phyloP scores from a whole-genome alignment of 2,888 invertebrate species.

The Drosophila melanosoma region DNA sequence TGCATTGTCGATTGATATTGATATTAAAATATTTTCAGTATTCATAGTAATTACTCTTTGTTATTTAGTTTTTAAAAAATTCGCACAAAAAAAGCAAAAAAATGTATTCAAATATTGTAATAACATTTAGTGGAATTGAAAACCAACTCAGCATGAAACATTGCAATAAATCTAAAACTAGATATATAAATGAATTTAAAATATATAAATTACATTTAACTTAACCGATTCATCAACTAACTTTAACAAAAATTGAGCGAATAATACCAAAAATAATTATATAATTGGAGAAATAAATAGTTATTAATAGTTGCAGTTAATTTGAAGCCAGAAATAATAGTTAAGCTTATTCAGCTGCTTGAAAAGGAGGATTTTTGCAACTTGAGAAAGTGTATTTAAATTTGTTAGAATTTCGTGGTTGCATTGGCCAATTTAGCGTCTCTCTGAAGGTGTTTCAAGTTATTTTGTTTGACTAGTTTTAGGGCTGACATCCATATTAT shows the following conservation, averaged over 20 bases:
- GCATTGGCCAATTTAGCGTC: not conserved
- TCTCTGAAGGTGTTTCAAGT: slow-evolving; percentile 27
- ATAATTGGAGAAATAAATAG: not conserved
- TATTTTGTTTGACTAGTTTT: slow-evolving; percentile 19
- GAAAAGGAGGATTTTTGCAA: not conserved
- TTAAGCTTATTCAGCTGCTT: not conserved
- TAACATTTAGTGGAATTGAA: not conserved
- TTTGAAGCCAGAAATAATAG: not conserved
- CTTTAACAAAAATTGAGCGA: not conserved
- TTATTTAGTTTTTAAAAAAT: not conserved
- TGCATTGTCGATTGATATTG: not conserved
- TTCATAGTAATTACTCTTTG: no score
- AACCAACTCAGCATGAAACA: not conserved
- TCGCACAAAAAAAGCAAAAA: not conserved
- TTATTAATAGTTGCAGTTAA: rapidly evolving
- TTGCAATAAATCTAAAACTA: not conserved
- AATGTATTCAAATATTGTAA: no score
- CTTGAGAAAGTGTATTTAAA: not conserved
- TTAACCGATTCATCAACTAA: not conserved
- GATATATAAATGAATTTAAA: not conserved
- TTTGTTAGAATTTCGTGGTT: not conserved
- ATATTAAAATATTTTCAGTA: not conserved
- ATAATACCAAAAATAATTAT: not conserved
- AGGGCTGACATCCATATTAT: slow-evolving; percentile 7
- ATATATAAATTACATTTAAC: not conserved